Percentiles rank a stretch among this genome's conserved stretches.
These are phyloP conservation scores for Macrosteles quadrilineatus DNA, from an alignment of 1,140 invertebrate species.

Conservation along the genomic window DNA sequence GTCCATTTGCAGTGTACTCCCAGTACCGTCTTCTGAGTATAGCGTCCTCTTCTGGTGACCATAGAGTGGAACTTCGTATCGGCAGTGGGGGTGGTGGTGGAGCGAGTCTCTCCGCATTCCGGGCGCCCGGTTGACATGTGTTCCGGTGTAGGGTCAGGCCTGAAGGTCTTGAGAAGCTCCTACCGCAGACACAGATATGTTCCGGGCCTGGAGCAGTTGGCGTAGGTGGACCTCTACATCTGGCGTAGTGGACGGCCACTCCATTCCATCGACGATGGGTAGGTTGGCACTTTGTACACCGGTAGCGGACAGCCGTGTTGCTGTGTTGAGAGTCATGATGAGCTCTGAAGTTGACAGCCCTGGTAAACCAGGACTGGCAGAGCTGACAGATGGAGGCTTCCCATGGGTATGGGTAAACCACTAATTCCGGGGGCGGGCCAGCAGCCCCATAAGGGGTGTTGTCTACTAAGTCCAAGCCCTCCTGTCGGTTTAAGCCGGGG, in stretches of 20 bases:
- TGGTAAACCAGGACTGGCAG: conserved; percentile 9
- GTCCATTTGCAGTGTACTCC: neutral
- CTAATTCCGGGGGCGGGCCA: neutral
- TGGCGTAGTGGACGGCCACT: neutral
- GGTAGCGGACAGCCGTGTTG: neutral
- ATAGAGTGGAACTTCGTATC: neutral
- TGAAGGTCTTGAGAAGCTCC: neutral
- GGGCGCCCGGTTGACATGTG: neutral
- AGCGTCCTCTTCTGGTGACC: neutral
- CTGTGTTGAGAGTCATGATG: neutral
- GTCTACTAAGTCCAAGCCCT: neutral
- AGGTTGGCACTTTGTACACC: neutral
- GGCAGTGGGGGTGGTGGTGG: neutral
- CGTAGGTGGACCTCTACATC: neutral
- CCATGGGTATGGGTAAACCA: neutral
- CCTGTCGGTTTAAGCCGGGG: no score
- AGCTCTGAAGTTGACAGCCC: neutral
- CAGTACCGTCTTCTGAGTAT: neutral
- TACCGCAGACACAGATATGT: neutral
- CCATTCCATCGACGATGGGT: neutral
- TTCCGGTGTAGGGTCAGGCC: neutral
- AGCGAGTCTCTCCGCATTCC: neutral
- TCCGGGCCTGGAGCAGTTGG: neutral
- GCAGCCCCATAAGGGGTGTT: conserved; percentile 3
- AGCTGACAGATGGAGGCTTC: neutral